These are phyloP conservation scores for Sarcophaga bullata DNA, from an alignment of 1,140 invertebrate species.

Conservation along the genomic window DNA sequence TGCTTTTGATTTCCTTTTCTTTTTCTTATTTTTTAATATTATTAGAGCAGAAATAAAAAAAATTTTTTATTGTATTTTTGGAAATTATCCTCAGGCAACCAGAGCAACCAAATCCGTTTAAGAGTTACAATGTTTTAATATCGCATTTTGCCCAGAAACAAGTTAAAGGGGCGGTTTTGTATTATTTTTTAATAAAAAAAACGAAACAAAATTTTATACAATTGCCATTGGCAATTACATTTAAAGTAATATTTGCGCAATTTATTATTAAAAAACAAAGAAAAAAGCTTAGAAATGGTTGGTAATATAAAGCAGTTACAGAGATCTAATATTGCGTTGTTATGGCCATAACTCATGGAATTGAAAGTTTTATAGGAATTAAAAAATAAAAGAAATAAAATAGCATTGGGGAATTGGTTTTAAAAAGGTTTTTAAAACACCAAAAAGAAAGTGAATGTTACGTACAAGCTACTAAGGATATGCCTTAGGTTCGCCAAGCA, in stretches of 20 bases:
- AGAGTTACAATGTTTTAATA: background rate
- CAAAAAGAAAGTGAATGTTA: no score
- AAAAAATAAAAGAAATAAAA: no score
- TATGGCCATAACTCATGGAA: no score
- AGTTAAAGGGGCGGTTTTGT: background rate
- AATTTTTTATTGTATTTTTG: background rate
- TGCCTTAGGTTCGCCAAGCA: no score
- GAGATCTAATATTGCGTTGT: no score
- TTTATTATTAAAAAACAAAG: background rate
- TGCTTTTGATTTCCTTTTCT: background rate
- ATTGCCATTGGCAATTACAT: background rate
- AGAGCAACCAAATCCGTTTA: conserved; percentile 47
- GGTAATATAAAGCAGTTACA: no score
- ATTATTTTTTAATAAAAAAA: background rate
- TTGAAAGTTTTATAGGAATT: no score
- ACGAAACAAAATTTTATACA: background rate
- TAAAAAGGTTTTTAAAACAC: no score
- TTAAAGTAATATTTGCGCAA: background rate
- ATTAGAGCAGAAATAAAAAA: background rate
- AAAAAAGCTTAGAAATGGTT: background rate
- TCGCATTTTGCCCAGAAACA: background rate
- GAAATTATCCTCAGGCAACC: conserved; percentile 43
- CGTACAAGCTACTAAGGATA: no score
- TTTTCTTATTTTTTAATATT: background rate
- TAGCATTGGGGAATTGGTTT: no score